Percentiles rank a stretch among this genome's conserved stretches.
These are phyloP conservation scores for Leptatherina wallacei DNA, from an alignment of 2,797 vertebrate species.

Conservation along the genomic window DNA sequence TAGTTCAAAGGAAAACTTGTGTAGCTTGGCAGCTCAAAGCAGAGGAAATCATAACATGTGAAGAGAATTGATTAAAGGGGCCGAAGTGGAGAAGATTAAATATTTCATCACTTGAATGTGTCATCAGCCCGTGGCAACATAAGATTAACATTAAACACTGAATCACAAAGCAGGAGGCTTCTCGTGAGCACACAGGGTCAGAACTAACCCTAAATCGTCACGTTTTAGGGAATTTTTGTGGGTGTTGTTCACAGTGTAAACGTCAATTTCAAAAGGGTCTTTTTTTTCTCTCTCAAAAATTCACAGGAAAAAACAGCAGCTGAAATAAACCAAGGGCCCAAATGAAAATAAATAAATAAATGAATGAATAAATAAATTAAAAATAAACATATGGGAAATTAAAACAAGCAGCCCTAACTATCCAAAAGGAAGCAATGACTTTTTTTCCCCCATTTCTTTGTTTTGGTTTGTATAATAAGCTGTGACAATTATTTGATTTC, in stretches of 20 bases:
- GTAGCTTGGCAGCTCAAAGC: conserved; percentile 47
- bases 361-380: background rate
- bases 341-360: conserved; percentile 33
- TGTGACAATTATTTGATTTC: too few species aligned
- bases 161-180: conserved; percentile 47
- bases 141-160: conserved; percentile 52
- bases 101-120: conserved; percentile 68
- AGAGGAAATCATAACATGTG: conserved; percentile 18
- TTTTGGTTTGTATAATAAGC: too few species aligned
- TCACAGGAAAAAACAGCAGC: conserved; percentile 45
- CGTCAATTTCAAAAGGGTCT: conserved; percentile 71
- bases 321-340: conserved; percentile 47
- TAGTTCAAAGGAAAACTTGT: conserved; percentile 47
- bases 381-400: background rate
- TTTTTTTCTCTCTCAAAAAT: conserved; percentile 50
- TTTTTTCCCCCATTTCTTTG: too few species aligned
- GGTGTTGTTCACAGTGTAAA: conserved; percentile 57
- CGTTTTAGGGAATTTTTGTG: conserved; percentile 30
- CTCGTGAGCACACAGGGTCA: conserved; percentile 21
- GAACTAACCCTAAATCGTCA: conserved; percentile 38
- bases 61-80: conserved; percentile 25
- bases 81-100: conserved; percentile 30
- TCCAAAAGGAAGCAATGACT: too few species aligned
- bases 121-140: conserved; percentile 61
- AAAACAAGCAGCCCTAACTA: too few species aligned